Evolutionary conservation across 2,888 invertebrate species (phyloP), one percentile per base, ranked within the genome.

Genomic region (Barypeithes pellucidus): DNA sequence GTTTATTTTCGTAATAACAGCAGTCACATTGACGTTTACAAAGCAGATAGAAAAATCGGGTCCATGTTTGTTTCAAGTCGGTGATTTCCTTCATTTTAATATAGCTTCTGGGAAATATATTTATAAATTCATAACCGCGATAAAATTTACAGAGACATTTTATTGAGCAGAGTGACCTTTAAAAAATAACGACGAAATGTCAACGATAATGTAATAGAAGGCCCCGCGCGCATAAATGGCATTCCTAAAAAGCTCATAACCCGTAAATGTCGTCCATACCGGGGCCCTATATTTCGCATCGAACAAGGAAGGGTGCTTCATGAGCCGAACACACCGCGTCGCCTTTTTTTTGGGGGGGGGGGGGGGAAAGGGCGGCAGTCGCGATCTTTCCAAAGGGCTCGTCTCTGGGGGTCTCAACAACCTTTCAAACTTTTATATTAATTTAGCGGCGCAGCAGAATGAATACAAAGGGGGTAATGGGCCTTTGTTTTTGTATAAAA

Each of bases 401-500:
- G 54, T 57, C 54, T 57, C 54, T 57, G 33, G 54, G 33, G 54
- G 16, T 18, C 18, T n/a, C 16, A 11, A 29, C 63, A 36, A 57
- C 39, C 61, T 62, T 62, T 57, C 70, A 43, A 70, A 70, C 43
- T 70, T 70, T 70, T 70, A 70, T 70, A 70, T 70, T 70, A 70
- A 70, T 70, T 70, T 70, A 70, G 70, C 50, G 63, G 39, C 63
- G 16, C 54, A 33, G 54, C 39, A 39, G 45, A 63, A 70, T 43
- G 57, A 63, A 70, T 70, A 70, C 70, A 54, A 70, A 62, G 22
- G 63, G 24, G 63, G 52, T 43, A 63, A 33, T 67, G 67, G 45
- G 59, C 67, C 67, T 67, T 67, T 67, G 69, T 69, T 69, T 69
- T 69, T 69, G 69, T 54, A 29, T 69, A 69, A 69, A 69, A 69